Evolutionary conservation across 2,113 vertebrate genomes (phyloP).

Genomic region (Solenodon paradoxus): DNA sequence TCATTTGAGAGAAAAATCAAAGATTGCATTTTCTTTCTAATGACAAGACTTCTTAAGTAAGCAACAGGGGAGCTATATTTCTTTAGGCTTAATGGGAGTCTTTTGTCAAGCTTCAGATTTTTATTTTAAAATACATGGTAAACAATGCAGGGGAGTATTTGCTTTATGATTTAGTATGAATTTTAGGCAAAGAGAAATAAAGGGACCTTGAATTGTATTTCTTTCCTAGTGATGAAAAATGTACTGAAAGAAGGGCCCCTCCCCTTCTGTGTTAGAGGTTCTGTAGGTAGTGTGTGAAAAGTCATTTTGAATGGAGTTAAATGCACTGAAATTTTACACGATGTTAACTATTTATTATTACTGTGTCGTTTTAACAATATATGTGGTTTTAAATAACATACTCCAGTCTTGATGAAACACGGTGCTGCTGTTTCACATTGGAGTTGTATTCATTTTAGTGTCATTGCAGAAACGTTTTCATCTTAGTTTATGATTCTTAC

Average conservation of each 20-base stretch:
- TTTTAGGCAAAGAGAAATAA: slow-evolving; percentile 33
- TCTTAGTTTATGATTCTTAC: background rate
- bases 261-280: background rate
- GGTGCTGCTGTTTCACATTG: background rate
- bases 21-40: slow-evolving; percentile 31
- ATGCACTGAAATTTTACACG: background rate
- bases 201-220: background rate
- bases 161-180: background rate
- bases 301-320: slow-evolving; percentile 2
- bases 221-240: background rate
- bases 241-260: background rate
- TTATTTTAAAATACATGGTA: background rate
- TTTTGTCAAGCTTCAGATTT: background rate
- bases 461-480: background rate
- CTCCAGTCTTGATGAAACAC: background rate
- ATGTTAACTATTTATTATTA: background rate
- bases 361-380: background rate
- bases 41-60: background rate
- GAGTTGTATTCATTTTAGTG: background rate
- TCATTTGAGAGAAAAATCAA: slow-evolving; percentile 14
- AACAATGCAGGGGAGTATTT: background rate
- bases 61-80: background rate
- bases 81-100: background rate
- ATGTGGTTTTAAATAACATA: slow-evolving; percentile 5
- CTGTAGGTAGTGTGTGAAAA: background rate